Evolutionary conservation across 2,797 vertebrate genomes (phyloP), one percentile per base, ranked within the genome.

Genomic region (Artibeus lituratus): DNA sequence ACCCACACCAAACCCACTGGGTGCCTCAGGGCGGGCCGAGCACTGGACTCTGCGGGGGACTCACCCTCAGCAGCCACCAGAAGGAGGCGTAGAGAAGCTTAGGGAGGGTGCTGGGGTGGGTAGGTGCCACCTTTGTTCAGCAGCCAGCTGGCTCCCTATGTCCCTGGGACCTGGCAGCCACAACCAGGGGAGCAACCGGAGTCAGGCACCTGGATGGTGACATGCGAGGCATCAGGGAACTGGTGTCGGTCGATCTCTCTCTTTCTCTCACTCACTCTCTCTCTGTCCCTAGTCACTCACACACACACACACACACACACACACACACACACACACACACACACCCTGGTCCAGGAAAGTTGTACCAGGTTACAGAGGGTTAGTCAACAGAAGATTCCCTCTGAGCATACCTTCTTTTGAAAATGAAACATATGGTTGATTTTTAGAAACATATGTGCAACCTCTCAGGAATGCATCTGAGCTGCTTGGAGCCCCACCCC

Each of bases 191-290:
- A 44, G 35, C 19, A 5, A 11, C 0, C 0, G 72, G 35, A 11
- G 8, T 1, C 2, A 37, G 65, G 49, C 39, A 22, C 42, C 53
- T 3, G 42, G 39, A 44, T 32, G 55, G n/a, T 9, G 3, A 18
- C 16, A 22, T 32, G 0, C 0, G 22, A 5, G 70, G n/a, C 49
- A 5, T 2, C 32, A 0, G 3, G 12, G 44, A 42, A 3, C 35
- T 8, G 57, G 32, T 16, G 12, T 3, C 2, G 2, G 5, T 0
- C 47, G 18, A 12, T 1, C 73, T 8, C 4, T 44, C 76, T 9
- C 18, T 42, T 7, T 42, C 39, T 42, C 39, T 42, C 39, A 42
- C 39, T 42, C 39, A 42, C 39, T 6, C 18, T 10, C 7, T 11
- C 53, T 44, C 39, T 47, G 5, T 69, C 16, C 44, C 3, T 15